These are phyloP conservation scores for Ctenopoma kingsleyae DNA, from an alignment of 2,797 vertebrate genomes.

Conservation along the genomic window DNA sequence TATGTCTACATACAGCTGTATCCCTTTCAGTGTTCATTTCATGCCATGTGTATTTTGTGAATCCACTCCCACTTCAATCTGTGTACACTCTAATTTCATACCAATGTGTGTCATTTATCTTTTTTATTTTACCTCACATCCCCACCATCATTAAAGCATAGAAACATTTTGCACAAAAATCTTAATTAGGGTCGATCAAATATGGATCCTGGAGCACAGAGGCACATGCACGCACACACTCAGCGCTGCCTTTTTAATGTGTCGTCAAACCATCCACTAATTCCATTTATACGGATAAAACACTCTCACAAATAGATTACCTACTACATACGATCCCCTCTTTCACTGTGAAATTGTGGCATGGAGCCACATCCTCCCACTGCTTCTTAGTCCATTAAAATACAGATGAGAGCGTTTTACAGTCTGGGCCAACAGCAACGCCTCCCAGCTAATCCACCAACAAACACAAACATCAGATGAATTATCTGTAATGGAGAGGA, in stretches of 20 bases:
- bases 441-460: constrained; percentile 83
- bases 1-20: constrained; percentile 33
- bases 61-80: constrained; percentile 36
- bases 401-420: constrained; percentile 86
- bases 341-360: constrained; percentile 84
- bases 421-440: constrained; percentile 83
- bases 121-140: constrained; percentile 47
- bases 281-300: constrained; percentile 85
- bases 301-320: constrained; percentile 86
- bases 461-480: constrained; percentile 86
- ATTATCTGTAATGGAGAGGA: constrained; percentile 85
- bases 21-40: constrained; percentile 48
- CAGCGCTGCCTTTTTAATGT: constrained; percentile 73
- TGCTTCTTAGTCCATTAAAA: constrained; percentile 86
- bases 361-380: constrained; percentile 85
- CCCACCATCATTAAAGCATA: constrained; percentile 57
- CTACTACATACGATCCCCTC: constrained; percentile 84
- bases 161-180: constrained; percentile 62
- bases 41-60: constrained; percentile 38
- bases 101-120: constrained; percentile 38
- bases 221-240: constrained; percentile 29
- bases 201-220: constrained; percentile 56
- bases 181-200: constrained; percentile 77
- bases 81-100: constrained; percentile 53
- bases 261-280: constrained; percentile 80